Percentiles rank a stretch among this genome's conserved stretches.
These are phyloP conservation scores for Caenorhabditis sulstoni DNA, from an alignment of 2,888 invertebrate species.

Conservation along the genomic window DNA sequence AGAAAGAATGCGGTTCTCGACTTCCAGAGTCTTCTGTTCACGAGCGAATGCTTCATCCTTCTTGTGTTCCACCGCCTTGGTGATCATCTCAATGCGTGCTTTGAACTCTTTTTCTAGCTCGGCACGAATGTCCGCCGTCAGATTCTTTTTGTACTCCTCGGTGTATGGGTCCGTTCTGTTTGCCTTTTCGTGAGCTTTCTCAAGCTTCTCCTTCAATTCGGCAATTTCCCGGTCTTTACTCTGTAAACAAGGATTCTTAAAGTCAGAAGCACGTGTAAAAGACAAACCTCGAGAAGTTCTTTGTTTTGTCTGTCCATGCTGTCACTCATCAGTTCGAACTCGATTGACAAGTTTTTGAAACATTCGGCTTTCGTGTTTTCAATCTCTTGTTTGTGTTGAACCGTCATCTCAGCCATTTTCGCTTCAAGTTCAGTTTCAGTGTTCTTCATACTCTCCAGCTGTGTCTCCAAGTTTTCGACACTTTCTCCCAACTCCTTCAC, in stretches of 20 bases:
- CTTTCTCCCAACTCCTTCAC: slow-evolving; percentile 42
- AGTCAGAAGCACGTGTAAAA: background rate
- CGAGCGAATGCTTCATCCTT: slow-evolving; percentile 71
- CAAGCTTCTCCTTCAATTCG: slow-evolving; percentile 58
- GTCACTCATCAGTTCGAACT: slow-evolving; percentile 67
- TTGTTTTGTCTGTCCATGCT: slow-evolving; percentile 41
- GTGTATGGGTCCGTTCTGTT: slow-evolving; percentile 50
- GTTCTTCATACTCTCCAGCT: slow-evolving; percentile 24
- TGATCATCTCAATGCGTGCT: slow-evolving; percentile 69
- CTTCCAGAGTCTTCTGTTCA: slow-evolving; percentile 71
- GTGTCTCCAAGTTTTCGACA: slow-evolving; percentile 30
- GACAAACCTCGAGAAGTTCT: slow-evolving; percentile 45
- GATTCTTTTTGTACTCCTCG: slow-evolving; percentile 57
- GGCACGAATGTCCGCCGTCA: slow-evolving; percentile 58
- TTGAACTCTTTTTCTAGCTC: slow-evolving; percentile 72
- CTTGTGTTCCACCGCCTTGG: slow-evolving; percentile 74
- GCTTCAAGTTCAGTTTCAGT: slow-evolving; percentile 10
- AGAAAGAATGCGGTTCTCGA: slow-evolving; percentile 61
- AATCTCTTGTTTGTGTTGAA: slow-evolving; percentile 34
- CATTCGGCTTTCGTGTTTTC: slow-evolving; percentile 56
- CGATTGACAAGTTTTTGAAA: slow-evolving; percentile 67
- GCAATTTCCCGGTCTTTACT: slow-evolving; percentile 62
- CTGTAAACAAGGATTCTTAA: too few species aligned
- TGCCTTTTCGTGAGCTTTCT: slow-evolving; percentile 61
- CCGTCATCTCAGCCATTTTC: slow-evolving; percentile 10